A percentile compares a stretch with the other conserved stretches of the same genome.
phyloP scores from a whole-genome alignment of 2,888 invertebrate genomes.

The Eristalis pertinax region DNA sequence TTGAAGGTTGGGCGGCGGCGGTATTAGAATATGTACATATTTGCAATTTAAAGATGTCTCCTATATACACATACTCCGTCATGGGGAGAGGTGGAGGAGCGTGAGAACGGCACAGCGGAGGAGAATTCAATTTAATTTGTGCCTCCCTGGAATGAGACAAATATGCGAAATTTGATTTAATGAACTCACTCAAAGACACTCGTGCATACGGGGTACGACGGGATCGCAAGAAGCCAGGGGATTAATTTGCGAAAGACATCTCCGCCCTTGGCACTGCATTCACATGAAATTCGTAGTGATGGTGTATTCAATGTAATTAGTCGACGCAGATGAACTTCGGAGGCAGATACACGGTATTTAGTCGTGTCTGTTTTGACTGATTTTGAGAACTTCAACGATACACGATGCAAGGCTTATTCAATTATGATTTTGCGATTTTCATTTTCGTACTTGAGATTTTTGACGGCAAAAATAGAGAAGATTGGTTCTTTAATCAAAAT shows the following conservation, averaged over 20 bases:
- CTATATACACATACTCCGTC: too few relatives aligned
- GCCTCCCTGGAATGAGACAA: conserved; percentile 6
- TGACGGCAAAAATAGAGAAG: too few relatives aligned
- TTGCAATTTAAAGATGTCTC: too few relatives aligned
- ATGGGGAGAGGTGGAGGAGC: not conserved
- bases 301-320: not conserved
- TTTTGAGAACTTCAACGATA: not conserved
- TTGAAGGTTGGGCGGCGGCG: not conserved
- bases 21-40: not conserved
- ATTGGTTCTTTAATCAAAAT: too few relatives aligned
- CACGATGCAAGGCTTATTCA: not conserved
- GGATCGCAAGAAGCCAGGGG: not conserved
- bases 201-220: not conserved
- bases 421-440: not conserved
- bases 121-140: conserved; percentile 27
- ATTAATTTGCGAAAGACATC: not conserved
- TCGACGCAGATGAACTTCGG: not conserved
- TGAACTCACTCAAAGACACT: not conserved
- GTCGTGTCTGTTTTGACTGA: not conserved
- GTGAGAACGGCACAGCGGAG: not conserved
- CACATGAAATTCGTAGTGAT: not conserved
- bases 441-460: not conserved
- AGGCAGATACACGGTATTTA: not conserved
- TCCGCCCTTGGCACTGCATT: not conserved
- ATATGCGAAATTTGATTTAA: conserved; percentile 9